Base-by-base conservation (phyloP, 1,140 invertebrate species). In the Cydia amplana region DNA sequence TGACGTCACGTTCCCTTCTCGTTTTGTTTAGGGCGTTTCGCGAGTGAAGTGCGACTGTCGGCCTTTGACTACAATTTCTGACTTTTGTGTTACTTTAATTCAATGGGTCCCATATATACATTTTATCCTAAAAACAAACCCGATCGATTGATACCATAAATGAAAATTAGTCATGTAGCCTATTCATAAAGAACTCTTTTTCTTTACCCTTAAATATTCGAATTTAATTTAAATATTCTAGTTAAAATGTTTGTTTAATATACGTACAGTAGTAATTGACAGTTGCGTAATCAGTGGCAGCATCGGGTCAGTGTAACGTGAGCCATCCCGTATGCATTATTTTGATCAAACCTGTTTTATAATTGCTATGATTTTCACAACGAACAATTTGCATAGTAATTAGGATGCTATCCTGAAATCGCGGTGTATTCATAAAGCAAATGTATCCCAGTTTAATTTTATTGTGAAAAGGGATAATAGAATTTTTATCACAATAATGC, bases 361-460 rank as follows among this genome's bases (percentile, higher is more conserved):
- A 85, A 83, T 79, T 83, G 76, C 81, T 83, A 82, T 86, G 82
- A 87, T 84, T 74, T 63, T 70, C 82, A 76, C 80, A 86, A 87
- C 87, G 83, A 89, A 85, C 87, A 88, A 91, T 91, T 91, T 91
- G 84, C 87, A 91, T 91, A 77, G 81, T 89, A 89, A 91, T 87
- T 86, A 88, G 81, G 80, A 36, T 20, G 65, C 32, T 70, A 70
- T 32, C 16, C 65, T 32, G 32, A 70, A 70, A 70, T 70, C n/a
- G 36, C 75, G 73, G 70, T 79, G 77, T 84, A 79, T 79, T 77
- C 80, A 79, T 78, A 79, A 81, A 75, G 75, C 74, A 77, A 80
- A 84, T 78, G 75, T 76, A 78, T 83, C 40, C 60, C 55, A 60
- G 55, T 60, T 60, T 60, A 60, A 60, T 60, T 60, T 60, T 60